These are phyloP conservation scores for Halcyon malimbica DNA, from an alignment of 2,113 vertebrate genomes.

Conservation along the genomic window DNA sequence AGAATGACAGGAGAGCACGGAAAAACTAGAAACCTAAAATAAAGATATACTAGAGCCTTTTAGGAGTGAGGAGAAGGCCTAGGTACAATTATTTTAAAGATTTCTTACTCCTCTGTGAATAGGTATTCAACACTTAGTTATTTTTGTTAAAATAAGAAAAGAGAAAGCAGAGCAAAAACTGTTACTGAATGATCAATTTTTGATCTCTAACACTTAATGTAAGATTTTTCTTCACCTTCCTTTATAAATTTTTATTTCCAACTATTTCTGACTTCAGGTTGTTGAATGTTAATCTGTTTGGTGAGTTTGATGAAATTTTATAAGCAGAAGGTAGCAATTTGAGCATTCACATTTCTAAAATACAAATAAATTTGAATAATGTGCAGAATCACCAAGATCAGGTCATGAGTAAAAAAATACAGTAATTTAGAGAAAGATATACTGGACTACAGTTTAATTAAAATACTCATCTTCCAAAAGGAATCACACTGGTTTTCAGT, in stretches of 20 bases:
- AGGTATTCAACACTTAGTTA: not conserved
- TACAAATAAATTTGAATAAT: not conserved
- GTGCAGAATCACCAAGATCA: not conserved
- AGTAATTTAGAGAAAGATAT: not conserved
- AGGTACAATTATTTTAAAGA: not conserved
- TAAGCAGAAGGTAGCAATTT: not conserved
- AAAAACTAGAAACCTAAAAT: conserved; percentile 42
- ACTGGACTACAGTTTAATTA: not conserved
- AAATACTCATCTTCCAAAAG: not conserved
- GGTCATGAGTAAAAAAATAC: not conserved
- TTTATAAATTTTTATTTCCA: not conserved
- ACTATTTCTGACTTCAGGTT: not conserved
- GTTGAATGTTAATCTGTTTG: not conserved
- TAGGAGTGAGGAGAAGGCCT: not conserved
- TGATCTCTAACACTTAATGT: not conserved
- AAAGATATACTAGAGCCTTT: conserved; percentile 16
- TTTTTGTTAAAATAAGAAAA: not conserved
- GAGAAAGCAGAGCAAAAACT: not conserved
- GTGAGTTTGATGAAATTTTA: not conserved
- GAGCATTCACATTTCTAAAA: not conserved
- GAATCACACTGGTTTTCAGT: not conserved
- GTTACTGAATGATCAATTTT: not conserved
- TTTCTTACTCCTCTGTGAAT: not conserved
- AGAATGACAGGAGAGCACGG: not conserved
- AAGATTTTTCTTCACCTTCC: not conserved